phyloP scores from a whole-genome alignment of 2,888 invertebrate species.

The Pseudeuparius sepicola region DNA sequence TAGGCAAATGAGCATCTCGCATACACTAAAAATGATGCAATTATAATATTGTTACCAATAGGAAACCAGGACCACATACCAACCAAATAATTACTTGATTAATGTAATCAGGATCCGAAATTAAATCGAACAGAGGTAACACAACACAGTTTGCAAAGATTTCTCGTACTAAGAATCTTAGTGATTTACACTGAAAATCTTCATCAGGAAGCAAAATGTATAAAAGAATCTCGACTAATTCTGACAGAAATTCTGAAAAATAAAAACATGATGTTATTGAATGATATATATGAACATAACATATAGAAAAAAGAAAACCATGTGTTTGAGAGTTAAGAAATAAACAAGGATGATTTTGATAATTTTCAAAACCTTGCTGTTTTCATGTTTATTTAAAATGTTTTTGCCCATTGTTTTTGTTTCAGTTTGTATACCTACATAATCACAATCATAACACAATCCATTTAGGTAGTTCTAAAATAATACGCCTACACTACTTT shows the following conservation, averaged over 20 bases:
- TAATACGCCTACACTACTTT: too few species aligned
- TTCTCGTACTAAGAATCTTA: constrained; percentile 67
- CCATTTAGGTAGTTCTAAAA: too few species aligned
- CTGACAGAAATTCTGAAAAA: constrained; percentile 72
- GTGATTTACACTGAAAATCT: constrained; percentile 73
- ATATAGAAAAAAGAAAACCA: neutral
- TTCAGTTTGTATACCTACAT: too few species aligned
- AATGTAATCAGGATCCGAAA: constrained; percentile 83
- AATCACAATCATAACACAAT: too few species aligned
- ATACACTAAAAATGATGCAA: constrained; percentile 53
- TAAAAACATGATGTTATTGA: constrained; percentile 25
- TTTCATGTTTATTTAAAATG: too few species aligned
- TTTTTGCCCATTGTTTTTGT: too few species aligned
- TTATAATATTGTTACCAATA: too few species aligned
- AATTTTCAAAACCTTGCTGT: too few species aligned
- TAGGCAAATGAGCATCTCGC: constrained; percentile 62
- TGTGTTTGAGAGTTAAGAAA: constrained; percentile 1
- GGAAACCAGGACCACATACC: too few species aligned
- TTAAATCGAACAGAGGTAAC: constrained; percentile 55
- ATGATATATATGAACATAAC: neutral
- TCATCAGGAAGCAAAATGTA: constrained; percentile 75
- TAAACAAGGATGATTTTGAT: constrained; percentile 3
- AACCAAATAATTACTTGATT: constrained; percentile 83
- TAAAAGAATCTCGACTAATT: constrained; percentile 71
- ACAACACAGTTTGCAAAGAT: constrained; percentile 36